A percentile compares a stretch with the other conserved stretches of the same genome.
These are phyloP conservation scores for Brachirus orientalis DNA, from an alignment of 2,113 vertebrate species.

Conservation along the genomic window DNA sequence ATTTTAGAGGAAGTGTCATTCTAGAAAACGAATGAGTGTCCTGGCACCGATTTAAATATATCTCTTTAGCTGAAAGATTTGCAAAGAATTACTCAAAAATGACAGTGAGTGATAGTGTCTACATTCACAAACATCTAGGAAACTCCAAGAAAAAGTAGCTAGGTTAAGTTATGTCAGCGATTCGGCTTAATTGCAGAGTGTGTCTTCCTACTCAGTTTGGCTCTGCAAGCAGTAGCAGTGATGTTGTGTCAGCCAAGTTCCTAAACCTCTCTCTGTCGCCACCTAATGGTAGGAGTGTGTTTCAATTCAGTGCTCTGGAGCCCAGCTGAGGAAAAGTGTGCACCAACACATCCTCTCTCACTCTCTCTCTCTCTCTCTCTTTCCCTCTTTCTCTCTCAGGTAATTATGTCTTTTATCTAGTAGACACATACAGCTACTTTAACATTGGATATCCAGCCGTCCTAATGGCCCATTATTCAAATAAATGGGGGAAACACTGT, in stretches of 20 bases:
- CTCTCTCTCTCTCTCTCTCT: conserved; percentile 76
- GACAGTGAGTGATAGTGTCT: background rate
- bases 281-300: conserved; percentile 76
- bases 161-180: background rate
- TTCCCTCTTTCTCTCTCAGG: conserved; percentile 77
- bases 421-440: conserved; percentile 83
- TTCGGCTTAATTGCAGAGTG: background rate
- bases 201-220: conserved; percentile 4
- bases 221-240: background rate
- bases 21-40: conserved; percentile 5
- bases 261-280: conserved; percentile 75
- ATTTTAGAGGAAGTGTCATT: conserved; percentile 29
- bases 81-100: conserved; percentile 6
- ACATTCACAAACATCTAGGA: background rate
- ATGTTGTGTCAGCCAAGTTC: background rate
- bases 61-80: conserved; percentile 7
- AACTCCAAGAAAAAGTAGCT: background rate
- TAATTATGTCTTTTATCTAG: conserved; percentile 87
- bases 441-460: conserved; percentile 82
- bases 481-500: conserved; percentile 84
- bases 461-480: conserved; percentile 88
- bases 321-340: conserved; percentile 79
- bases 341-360: conserved; percentile 78
- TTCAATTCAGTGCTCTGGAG: conserved; percentile 49
- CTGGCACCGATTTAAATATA: conserved; percentile 12